Conservation (phyloP, 2,888 invertebrate species). For the Cactoblastis cactorum region DNA sequence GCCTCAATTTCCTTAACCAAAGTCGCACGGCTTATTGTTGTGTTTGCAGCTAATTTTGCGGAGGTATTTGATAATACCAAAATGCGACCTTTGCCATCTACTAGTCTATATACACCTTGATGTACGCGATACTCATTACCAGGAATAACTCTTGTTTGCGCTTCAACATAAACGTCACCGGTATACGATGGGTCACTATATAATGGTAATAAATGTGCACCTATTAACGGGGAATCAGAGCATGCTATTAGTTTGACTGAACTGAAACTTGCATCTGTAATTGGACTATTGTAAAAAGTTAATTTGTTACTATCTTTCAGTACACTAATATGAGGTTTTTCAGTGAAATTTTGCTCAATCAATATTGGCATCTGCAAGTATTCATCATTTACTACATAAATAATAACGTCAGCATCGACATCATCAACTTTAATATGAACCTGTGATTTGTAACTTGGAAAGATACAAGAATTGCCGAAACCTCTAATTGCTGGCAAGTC, state of each 20-base stretch:
- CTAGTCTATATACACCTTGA: too few species aligned
- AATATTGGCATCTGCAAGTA: slow-evolving; percentile 12
- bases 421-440: slow-evolving; percentile 18
- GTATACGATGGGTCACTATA: too few species aligned
- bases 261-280: too few species aligned
- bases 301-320: slow-evolving; percentile 17
- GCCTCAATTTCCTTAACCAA: too few species aligned
- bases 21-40: too few species aligned
- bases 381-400: slow-evolving; percentile 14
- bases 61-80: too few species aligned
- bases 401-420: slow-evolving; percentile 13
- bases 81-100: too few species aligned
- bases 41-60: too few species aligned
- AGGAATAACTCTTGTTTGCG: too few species aligned
- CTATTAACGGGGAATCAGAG: slow-evolving; percentile 2
- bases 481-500: slow-evolving; percentile 20
- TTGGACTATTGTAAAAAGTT: too few species aligned
- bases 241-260: neutral
- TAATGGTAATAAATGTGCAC: slow-evolving; percentile 12
- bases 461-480: slow-evolving; percentile 19
- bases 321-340: slow-evolving; percentile 14
- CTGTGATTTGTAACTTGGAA: slow-evolving; percentile 16
- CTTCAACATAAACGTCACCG: too few species aligned
- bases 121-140: too few species aligned
- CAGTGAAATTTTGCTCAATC: slow-evolving; percentile 21